Conservation (phyloP, 2,888 invertebrate species). For the Cecidostiba fungosa region DNA sequence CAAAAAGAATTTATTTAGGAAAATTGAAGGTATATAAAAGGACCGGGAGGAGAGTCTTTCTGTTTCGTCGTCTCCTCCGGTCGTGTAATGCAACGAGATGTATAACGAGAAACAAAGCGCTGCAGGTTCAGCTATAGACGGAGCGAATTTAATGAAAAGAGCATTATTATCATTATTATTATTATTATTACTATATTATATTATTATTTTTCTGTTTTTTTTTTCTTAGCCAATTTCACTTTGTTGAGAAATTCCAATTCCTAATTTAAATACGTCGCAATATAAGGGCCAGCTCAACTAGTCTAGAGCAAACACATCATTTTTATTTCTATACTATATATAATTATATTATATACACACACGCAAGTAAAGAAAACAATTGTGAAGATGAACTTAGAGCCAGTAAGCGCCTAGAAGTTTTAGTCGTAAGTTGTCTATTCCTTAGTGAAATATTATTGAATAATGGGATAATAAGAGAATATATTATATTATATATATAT, state of each 20-base stretch:
- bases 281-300: constrained; percentile 79
- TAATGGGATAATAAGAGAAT: constrained; percentile 59
- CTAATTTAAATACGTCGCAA: constrained; percentile 70
- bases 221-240: constrained; percentile 73
- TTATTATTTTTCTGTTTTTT: constrained; percentile 66
- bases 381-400: constrained; percentile 75
- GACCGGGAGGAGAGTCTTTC: constrained; percentile 2
- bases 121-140: constrained; percentile 72
- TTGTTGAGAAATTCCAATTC: constrained; percentile 72
- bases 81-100: background rate
- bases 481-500: constrained; percentile 60
- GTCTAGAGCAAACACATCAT: constrained; percentile 77
- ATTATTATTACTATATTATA: constrained; percentile 42
- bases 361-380: constrained; percentile 66
- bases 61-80: background rate
- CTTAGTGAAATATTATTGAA: constrained; percentile 62
- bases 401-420: constrained; percentile 73
- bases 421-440: constrained; percentile 62
- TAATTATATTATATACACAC: constrained; percentile 21
- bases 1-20: constrained; percentile 37
- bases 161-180: constrained; percentile 66
- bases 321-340: constrained; percentile 58
- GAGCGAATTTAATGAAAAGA: constrained; percentile 62
- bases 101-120: constrained; percentile 66
- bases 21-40: background rate